A percentile compares a stretch with the other conserved stretches of the same genome.
phyloP scores from a whole-genome alignment of 2,888 invertebrate genomes.

The Megalurothrips usitatus region DNA sequence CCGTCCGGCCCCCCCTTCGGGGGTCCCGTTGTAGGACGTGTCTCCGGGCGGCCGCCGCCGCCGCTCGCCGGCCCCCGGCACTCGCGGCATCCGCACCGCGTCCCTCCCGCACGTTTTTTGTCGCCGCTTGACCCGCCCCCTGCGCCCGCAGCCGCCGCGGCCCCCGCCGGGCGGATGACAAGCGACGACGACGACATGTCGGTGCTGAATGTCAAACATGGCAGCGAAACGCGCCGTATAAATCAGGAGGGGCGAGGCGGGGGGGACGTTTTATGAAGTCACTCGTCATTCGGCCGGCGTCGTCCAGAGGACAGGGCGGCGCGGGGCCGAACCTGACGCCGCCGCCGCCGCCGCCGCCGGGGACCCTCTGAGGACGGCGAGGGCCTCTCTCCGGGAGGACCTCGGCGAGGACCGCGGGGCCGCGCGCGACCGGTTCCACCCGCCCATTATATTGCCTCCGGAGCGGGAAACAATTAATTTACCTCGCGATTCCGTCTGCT shows the following conservation, averaged over 20 bases:
- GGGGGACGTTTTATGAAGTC: not conserved
- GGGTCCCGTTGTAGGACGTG: not conserved
- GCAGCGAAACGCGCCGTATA: not conserved
- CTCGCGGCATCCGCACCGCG: not conserved
- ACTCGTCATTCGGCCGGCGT: not conserved
- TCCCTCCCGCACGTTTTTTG: not conserved
- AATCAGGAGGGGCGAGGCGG: not conserved
- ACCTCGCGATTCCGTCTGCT: not conserved
- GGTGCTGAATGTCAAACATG: conserved; percentile 11
- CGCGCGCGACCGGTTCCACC: not conserved
- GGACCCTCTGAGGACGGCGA: too few relatives aligned
- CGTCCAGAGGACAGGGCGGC: not conserved
- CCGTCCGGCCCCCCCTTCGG: not conserved
- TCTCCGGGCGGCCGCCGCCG: not conserved
- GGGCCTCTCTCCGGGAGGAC: too few relatives aligned
- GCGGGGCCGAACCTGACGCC: too few relatives aligned
- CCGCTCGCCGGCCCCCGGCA: not conserved
- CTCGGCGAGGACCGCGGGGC: too few relatives aligned
- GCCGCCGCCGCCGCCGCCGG: too few relatives aligned
- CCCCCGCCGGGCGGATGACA: too few relatives aligned
- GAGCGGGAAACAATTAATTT: conserved; percentile 20
- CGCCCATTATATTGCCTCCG: not conserved
- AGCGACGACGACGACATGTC: not conserved
- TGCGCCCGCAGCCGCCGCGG: too few relatives aligned
- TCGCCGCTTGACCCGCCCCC: not conserved